Evolutionary conservation across 2,888 invertebrate species (phyloP).

Genomic region (Cephus runcator): DNA sequence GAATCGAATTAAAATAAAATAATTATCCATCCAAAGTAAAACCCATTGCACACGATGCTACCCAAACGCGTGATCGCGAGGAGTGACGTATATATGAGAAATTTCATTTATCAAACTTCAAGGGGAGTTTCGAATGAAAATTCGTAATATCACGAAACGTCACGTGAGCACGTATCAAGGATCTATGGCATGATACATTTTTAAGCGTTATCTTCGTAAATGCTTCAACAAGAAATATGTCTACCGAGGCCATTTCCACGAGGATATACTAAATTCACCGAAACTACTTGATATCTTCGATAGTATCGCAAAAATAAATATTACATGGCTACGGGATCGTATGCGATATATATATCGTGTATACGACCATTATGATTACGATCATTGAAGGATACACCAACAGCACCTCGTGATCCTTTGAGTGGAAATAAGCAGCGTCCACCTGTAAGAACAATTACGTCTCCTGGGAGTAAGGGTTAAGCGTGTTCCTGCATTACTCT

Average conservation of each 20-base stretch:
- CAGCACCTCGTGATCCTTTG: not conserved
- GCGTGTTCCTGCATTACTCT: not conserved
- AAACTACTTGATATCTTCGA: not conserved
- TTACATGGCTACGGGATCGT: not conserved
- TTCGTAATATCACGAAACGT: not conserved
- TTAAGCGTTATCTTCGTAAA: not conserved
- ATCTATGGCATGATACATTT: not conserved
- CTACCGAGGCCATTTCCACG: not conserved
- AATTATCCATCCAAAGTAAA: not conserved
- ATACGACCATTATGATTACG: not conserved
- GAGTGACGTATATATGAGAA: not conserved
- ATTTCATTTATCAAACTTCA: not conserved
- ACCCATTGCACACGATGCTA: not conserved
- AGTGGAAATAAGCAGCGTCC: not conserved
- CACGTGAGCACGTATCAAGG: not conserved
- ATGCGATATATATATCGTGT: not conserved
- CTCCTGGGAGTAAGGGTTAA: not conserved
- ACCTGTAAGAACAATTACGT: not conserved
- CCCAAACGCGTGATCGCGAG: not conserved
- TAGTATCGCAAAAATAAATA: not conserved
- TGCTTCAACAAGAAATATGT: not conserved
- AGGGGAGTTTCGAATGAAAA: not conserved
- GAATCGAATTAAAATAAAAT: not conserved
- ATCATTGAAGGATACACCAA: not conserved
- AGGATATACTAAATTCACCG: not conserved